Evolutionary conservation across 2,113 vertebrate genomes (phyloP).

Genomic region (Crotalus horridus): DNA sequence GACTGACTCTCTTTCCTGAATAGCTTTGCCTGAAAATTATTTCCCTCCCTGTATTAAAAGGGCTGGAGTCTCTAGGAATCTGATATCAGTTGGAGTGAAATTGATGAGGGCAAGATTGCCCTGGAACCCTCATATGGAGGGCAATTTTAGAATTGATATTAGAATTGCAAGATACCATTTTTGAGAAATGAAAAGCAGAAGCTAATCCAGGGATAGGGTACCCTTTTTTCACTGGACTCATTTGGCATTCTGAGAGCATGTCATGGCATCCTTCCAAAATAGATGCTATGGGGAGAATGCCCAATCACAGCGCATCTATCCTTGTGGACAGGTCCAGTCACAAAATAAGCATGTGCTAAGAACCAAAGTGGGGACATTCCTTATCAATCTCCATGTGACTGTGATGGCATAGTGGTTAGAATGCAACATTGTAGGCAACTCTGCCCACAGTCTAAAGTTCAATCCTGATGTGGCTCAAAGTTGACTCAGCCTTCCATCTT

Average conservation of each 20-base stretch:
- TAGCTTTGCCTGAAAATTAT: neutral
- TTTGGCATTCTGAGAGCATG: neutral
- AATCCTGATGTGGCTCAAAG: neutral
- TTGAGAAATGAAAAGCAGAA: neutral
- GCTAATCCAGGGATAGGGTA: neutral
- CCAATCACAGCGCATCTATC: neutral
- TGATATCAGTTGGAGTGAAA: neutral
- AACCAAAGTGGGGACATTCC: neutral
- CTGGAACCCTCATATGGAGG: neutral
- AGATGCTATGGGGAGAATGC: neutral
- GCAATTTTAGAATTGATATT: neutral
- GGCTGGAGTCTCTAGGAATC: neutral
- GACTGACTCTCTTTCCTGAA: neutral
- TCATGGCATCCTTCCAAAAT: neutral
- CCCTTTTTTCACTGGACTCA: neutral
- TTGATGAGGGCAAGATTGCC: neutral
- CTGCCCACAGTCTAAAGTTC: neutral
- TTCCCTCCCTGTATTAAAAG: neutral
- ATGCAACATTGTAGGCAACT: neutral
- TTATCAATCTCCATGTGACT: neutral
- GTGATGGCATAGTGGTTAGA: neutral
- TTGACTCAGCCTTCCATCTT: neutral
- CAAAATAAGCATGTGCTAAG: neutral
- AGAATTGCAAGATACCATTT: neutral
- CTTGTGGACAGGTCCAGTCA: neutral